Percentiles rank a stretch among this genome's conserved stretches.
phyloP scores from a whole-genome alignment of 2,888 invertebrate species.

The Nephrotoma guestfalica region DNA sequence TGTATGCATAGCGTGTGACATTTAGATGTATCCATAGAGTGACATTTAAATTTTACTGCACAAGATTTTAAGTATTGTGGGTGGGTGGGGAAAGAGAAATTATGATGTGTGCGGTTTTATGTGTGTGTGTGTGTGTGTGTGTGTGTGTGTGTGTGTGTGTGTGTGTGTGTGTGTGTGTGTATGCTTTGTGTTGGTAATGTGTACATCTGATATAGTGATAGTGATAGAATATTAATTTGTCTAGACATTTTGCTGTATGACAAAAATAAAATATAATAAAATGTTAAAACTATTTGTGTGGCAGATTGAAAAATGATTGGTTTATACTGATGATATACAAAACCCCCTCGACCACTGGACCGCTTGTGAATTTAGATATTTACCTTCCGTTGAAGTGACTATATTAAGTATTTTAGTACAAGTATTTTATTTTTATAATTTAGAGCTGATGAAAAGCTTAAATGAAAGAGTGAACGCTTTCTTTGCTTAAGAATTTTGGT shows the following conservation, averaged over 20 bases:
- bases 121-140: neutral
- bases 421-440: too few species aligned
- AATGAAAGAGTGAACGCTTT: too few species aligned
- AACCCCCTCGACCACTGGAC: too few species aligned
- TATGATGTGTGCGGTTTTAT: neutral
- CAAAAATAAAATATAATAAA: neutral
- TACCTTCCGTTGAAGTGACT: too few species aligned
- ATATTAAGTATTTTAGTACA: too few species aligned
- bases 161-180: neutral
- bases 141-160: neutral
- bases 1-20: neutral
- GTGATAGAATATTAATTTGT: neutral
- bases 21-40: neutral
- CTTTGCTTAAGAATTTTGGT: too few species aligned
- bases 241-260: neutral
- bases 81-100: neutral
- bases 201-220: neutral
- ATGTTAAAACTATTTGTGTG: neutral
- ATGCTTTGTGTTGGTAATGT: neutral
- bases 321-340: neutral
- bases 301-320: neutral
- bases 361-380: too few species aligned
- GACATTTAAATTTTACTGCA: neutral
- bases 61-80: neutral
- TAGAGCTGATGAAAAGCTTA: too few species aligned